Evolutionary conservation across 2,113 vertebrate genomes (phyloP).

Genomic region (Menura novaehollandiae): DNA sequence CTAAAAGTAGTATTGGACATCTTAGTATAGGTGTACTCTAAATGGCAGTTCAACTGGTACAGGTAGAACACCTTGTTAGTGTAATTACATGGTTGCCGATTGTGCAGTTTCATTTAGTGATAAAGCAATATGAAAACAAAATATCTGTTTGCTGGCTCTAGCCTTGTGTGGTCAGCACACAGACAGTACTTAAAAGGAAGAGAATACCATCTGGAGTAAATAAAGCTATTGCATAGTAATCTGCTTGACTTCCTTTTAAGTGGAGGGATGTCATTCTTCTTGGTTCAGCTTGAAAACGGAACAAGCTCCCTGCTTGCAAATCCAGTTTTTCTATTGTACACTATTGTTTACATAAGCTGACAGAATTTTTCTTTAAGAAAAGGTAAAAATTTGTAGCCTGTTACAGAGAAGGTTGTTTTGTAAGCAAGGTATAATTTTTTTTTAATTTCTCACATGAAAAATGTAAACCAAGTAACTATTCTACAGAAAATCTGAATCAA

Average conservation of each 20-base stretch:
- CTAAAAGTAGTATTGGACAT: background rate
- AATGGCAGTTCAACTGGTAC: background rate
- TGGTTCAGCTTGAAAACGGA: background rate
- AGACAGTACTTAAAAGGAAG: constrained; percentile 28
- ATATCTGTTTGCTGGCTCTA: background rate
- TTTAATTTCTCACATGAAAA: background rate
- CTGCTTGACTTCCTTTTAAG: constrained; percentile 14
- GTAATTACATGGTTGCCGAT: background rate
- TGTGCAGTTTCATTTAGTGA: background rate
- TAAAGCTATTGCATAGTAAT: constrained; percentile 18
- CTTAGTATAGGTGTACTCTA: background rate
- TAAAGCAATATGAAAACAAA: background rate
- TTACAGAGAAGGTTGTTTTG: background rate
- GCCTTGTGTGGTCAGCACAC: constrained; percentile 11
- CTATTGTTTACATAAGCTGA: background rate
- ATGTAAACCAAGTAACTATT: background rate
- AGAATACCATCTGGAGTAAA: constrained; percentile 41
- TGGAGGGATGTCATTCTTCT: background rate
- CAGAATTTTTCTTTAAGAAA: background rate
- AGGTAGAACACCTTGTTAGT: background rate
- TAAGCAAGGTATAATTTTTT: background rate
- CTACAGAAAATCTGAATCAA: background rate
- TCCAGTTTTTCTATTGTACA: background rate
- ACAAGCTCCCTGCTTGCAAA: background rate
- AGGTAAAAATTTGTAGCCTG: background rate